phyloP scores from a whole-genome alignment of 2,113 vertebrate genomes.

The Anoplopoma fimbria region DNA sequence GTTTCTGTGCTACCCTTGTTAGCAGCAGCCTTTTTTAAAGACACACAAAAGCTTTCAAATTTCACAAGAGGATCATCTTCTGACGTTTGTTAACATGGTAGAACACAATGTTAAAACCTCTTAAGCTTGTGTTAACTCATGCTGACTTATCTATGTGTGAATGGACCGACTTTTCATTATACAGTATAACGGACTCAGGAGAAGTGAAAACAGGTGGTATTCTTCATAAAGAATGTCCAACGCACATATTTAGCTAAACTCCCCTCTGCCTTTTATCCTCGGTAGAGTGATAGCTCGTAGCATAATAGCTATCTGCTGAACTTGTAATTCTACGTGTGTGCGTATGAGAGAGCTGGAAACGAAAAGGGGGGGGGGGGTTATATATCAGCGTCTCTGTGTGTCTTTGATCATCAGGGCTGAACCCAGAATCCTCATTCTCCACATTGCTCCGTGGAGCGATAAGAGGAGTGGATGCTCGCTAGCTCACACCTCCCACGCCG shows the following conservation, averaged over 20 bases:
- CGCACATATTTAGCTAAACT: conserved; percentile 29
- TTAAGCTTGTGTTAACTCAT: background rate
- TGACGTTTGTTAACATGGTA: background rate
- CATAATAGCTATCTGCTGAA: conserved; percentile 54
- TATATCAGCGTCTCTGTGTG: conserved; percentile 31
- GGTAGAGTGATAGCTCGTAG: conserved; percentile 27
- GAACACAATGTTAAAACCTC: background rate
- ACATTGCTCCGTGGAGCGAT: conserved; percentile 76
- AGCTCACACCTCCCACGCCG: conserved; percentile 71
- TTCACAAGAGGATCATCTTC: no score
- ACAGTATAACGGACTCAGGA: background rate
- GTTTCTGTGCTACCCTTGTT: background rate
- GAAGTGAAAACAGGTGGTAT: conserved; percentile 4
- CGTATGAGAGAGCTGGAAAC: background rate
- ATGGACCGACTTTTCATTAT: background rate
- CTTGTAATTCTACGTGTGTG: conserved; percentile 22
- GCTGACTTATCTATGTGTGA: background rate
- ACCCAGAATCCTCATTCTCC: conserved; percentile 77
- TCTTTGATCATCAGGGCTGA: conserved; percentile 76
- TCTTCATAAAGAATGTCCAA: conserved; percentile 9
- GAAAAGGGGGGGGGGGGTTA: background rate
- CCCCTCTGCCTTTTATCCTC: conserved; percentile 14
- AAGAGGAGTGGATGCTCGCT: conserved; percentile 70
- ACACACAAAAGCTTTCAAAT: background rate
- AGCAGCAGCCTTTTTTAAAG: background rate